phyloP scores from a whole-genome alignment of 2,797 vertebrate species.

The Acipenser ruthenus region DNA sequence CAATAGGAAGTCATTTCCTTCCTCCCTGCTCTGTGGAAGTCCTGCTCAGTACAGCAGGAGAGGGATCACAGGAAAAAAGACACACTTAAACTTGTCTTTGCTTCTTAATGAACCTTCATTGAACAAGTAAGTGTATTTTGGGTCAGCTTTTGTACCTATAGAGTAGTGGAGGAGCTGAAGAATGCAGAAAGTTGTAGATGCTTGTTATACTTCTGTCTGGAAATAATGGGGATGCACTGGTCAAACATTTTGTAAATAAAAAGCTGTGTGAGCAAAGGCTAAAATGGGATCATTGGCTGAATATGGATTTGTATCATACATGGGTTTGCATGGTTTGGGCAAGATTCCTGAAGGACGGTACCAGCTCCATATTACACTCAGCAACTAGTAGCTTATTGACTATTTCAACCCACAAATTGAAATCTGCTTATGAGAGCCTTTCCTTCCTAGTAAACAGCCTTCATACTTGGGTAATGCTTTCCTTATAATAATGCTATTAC shows the following conservation, averaged over 20 bases:
- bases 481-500: too few relatives aligned
- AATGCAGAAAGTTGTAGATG: not conserved
- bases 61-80: not conserved
- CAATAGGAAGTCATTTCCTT: conserved; percentile 14
- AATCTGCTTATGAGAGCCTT: too few relatives aligned
- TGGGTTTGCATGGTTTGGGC: not conserved
- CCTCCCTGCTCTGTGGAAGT: conserved; percentile 1
- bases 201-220: not conserved
- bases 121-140: conserved; percentile 14
- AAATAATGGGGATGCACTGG: not conserved
- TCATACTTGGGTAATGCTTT: too few relatives aligned
- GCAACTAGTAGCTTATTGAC: too few relatives aligned
- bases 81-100: not conserved
- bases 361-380: too few relatives aligned
- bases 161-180: not conserved
- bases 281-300: not conserved
- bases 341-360: too few relatives aligned
- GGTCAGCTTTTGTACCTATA: not conserved
- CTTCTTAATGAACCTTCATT: not conserved
- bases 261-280: not conserved
- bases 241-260: too few relatives aligned
- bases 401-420: too few relatives aligned
- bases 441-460: too few relatives aligned
- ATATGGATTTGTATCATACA: too few relatives aligned
- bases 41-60: not conserved